Conservation (phyloP, 2,113 vertebrate species). For the Pseudolaguvia tuberculata region DNA sequence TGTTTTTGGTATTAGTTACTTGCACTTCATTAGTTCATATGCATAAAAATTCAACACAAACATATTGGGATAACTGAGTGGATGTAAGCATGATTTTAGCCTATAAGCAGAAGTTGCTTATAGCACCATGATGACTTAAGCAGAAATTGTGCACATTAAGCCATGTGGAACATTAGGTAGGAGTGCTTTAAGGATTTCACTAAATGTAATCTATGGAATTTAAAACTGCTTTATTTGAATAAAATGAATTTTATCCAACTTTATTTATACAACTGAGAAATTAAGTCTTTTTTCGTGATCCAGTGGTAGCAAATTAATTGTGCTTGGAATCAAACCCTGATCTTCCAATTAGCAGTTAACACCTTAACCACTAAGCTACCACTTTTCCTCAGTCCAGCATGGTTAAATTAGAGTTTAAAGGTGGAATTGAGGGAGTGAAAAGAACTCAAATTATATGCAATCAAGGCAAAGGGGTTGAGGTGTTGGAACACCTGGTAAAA, state of each 20-base stretch:
- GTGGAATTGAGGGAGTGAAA: conserved; percentile 26
- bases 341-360: no score
- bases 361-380: no score
- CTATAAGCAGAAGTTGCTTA: background rate
- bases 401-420: conserved; percentile 57
- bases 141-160: no score
- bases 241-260: no score
- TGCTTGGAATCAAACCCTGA: no score
- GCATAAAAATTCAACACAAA: background rate
- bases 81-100: conserved; percentile 8
- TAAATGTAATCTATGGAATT: conserved; percentile 59
- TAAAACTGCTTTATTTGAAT: no score
- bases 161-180: conserved; percentile 13
- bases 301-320: no score
- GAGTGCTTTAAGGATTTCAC: conserved; percentile 27
- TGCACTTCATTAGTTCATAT: conserved; percentile 18
- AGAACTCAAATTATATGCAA: conserved; percentile 50
- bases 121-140: conserved; percentile 8
- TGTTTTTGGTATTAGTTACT: conserved; percentile 16
- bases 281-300: no score
- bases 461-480: no score
- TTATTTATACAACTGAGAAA: no score
- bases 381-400: conserved; percentile 53
- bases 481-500: no score
- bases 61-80: background rate